Evolutionary conservation across 2,113 vertebrate genomes (phyloP), one percentile per base, ranked within the genome.

Genomic region (Pseudolaguvia tuberculata): DNA sequence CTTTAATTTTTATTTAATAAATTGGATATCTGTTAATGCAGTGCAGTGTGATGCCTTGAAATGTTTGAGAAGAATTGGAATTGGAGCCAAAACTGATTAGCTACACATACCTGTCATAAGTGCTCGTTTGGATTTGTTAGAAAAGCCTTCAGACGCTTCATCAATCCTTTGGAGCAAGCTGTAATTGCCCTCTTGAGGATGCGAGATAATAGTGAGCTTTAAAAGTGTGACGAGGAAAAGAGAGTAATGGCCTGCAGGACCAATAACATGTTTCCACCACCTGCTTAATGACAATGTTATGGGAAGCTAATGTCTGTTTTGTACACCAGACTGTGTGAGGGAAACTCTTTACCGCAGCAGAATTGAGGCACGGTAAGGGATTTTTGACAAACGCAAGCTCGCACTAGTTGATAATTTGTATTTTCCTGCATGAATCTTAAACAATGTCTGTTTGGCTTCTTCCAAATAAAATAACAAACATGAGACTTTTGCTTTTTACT

Each of bases 201-300:
- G 48, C 51, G 42, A 78, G 80, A 81, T 81, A 81, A 81, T 73
- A 79, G 74, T 78, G 74, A 77, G 73, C 80, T 79, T 81, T 81
- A 79, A 79, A 81, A 78, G 62, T 65, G 55, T 79, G 80, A 79
- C 77, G 70, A 69, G 77, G 47, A 70, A 77, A 69, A 70, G 14
- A 78, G 77, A 76, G 77, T 79, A 81, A 81, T 81, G 62, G 68
- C 48, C 15, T 35, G 17, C 9, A 55, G 62, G 71, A 70, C 80
- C 80, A 81, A 76, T 81, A 62, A 63, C 45, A 35, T 66, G 69
- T 76, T 68, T 76, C 48, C 56, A 73, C 62, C 69, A 31, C 42
- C 80, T 73, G 62, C 70, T 68, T 81, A 81, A 81, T 81, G 75
- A 81, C 62, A 48, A 76, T 81, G 77, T 81, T 79, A 78, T 72